phyloP scores from a whole-genome alignment of 2,113 vertebrate genomes.

The Microcebus tavaratra region DNA sequence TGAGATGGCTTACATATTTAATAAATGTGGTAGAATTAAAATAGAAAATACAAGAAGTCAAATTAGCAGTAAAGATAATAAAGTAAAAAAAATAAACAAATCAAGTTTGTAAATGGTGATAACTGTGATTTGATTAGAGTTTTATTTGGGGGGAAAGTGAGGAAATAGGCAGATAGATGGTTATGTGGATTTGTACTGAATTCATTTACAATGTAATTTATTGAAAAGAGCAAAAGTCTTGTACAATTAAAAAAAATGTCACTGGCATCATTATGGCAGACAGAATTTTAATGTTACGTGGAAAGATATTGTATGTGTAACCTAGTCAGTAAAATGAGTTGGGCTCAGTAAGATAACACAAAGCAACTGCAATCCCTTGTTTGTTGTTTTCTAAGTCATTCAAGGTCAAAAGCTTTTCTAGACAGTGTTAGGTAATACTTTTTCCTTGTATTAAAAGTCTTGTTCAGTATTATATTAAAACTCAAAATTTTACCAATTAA shows the following conservation, averaged over 20 bases:
- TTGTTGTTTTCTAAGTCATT: not conserved
- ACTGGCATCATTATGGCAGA: not conserved
- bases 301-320: rapidly evolving
- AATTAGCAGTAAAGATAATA: not conserved
- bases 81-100: not conserved
- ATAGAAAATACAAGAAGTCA: not conserved
- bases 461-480: not conserved
- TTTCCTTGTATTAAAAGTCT: not conserved
- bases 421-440: not conserved
- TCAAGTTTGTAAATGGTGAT: not conserved
- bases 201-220: not conserved
- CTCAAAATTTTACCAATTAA: not conserved
- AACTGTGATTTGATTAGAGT: not conserved
- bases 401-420: not conserved
- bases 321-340: not conserved
- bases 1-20: not conserved
- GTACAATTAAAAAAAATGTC: not conserved
- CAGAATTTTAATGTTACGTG: not conserved
- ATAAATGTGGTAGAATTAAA: not conserved
- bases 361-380: not conserved
- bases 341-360: not conserved
- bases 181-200: not conserved
- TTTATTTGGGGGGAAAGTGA: not conserved
- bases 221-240: not conserved
- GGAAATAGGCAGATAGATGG: not conserved